phyloP scores from a whole-genome alignment of 2,797 vertebrate species.

The Peromyscus nudipes region DNA sequence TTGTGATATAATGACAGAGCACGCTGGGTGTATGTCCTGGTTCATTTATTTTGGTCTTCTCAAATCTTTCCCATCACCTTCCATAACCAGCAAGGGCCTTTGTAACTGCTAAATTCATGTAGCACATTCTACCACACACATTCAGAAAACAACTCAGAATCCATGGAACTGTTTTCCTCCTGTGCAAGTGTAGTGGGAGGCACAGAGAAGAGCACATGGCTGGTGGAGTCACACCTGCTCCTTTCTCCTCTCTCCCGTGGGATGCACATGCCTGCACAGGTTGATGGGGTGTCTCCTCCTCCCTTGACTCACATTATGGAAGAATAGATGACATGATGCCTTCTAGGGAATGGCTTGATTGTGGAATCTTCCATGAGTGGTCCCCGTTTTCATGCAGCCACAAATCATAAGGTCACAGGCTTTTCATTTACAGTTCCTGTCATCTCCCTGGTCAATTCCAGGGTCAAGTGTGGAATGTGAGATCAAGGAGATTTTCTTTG shows the following conservation, averaged over 20 bases:
- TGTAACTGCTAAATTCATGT: too few relatives aligned
- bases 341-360: too few relatives aligned
- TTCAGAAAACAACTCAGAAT: fast-evolving
- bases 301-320: background rate
- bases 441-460: fast-evolving
- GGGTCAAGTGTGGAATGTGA: background rate
- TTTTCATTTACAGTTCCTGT: background rate
- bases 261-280: background rate
- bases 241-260: background rate
- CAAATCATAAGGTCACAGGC: fast-evolving
- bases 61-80: background rate
- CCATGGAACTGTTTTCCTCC: fast-evolving
- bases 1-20: fast-evolving
- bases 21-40: fast-evolving
- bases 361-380: fast-evolving
- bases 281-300: too few relatives aligned
- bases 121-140: fast-evolving
- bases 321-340: background rate
- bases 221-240: fast-evolving
- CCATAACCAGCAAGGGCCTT: background rate
- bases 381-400: too few relatives aligned
- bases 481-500: background rate
- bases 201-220: fast-evolving
- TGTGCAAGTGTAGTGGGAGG: fast-evolving
- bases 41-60: background rate